phyloP scores from a whole-genome alignment of 2,797 vertebrate genomes.

The Ctenopoma multispine region DNA sequence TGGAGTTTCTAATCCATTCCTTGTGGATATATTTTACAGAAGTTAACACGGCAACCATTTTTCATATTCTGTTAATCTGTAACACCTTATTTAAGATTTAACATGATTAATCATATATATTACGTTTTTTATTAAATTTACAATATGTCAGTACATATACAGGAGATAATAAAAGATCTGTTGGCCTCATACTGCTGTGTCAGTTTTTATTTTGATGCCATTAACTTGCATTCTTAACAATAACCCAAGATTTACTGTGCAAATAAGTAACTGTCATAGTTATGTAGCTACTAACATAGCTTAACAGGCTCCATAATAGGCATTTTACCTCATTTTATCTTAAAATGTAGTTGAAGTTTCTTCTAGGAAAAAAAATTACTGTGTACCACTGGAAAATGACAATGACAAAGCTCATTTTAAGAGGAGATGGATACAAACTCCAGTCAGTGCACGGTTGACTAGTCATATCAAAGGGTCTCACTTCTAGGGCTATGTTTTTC shows the following conservation, averaged over 20 bases:
- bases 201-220: neutral
- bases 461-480: constrained; percentile 15
- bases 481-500: neutral
- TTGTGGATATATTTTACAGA: too few relatives aligned
- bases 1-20: too few relatives aligned
- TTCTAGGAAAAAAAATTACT: neutral
- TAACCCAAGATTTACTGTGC: constrained; percentile 4
- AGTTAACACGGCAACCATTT: too few relatives aligned
- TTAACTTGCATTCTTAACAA: neutral
- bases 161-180: too few relatives aligned
- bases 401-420: neutral
- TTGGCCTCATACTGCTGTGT: too few relatives aligned
- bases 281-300: neutral
- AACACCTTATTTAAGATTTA: neutral
- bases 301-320: constrained; percentile 1
- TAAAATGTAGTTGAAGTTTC: neutral
- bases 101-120: too few relatives aligned
- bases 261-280: constrained; percentile 7
- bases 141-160: neutral
- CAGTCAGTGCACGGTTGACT: constrained; percentile 6
- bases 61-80: too few relatives aligned
- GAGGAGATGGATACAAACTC: neutral
- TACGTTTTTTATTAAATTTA: too few relatives aligned
- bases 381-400: neutral
- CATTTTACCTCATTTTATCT: neutral